Conservation (phyloP, 1,140 invertebrate species). For the Scaptomyza hsui region DNA sequence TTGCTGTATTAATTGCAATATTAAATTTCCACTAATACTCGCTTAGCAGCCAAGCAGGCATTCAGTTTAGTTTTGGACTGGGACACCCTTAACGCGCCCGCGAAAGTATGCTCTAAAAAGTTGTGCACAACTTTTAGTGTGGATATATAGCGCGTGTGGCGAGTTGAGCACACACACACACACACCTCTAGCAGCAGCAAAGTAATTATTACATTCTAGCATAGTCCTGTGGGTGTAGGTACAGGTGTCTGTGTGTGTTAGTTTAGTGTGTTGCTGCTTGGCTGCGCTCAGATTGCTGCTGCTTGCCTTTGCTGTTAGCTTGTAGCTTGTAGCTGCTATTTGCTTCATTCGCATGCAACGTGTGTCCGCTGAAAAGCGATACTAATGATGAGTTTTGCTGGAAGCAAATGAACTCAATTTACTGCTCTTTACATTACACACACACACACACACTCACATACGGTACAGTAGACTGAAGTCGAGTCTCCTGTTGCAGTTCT, state of each 20-base stretch:
- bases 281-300: slow-evolving; percentile 17
- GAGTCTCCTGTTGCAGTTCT: slow-evolving; percentile 36
- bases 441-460: background rate
- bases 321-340: slow-evolving; percentile 10
- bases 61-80: slow-evolving; percentile 7
- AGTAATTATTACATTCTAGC: slow-evolving; percentile 53
- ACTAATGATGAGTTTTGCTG: slow-evolving; percentile 82
- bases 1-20: slow-evolving; percentile 82
- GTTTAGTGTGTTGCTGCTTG: slow-evolving; percentile 31
- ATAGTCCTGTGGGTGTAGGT: background rate
- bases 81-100: slow-evolving; percentile 12
- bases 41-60: slow-evolving; percentile 54
- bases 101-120: slow-evolving; percentile 57
- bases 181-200: slow-evolving; percentile 25
- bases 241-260: slow-evolving; percentile 4
- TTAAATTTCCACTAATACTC: slow-evolving; percentile 82
- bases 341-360: slow-evolving; percentile 72
- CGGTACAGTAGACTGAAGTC: background rate
- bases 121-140: slow-evolving; percentile 46
- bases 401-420: slow-evolving; percentile 81
- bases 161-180: slow-evolving; percentile 14
- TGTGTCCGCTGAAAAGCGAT: slow-evolving; percentile 76
- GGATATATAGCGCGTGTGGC: slow-evolving; percentile 5
- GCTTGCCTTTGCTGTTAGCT: slow-evolving; percentile 1
- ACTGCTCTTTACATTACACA: slow-evolving; percentile 69